Percentiles rank a stretch among this genome's conserved stretches.
phyloP scores from a whole-genome alignment of 2,888 invertebrate genomes.

The Tuberolachnus salignus region DNA sequence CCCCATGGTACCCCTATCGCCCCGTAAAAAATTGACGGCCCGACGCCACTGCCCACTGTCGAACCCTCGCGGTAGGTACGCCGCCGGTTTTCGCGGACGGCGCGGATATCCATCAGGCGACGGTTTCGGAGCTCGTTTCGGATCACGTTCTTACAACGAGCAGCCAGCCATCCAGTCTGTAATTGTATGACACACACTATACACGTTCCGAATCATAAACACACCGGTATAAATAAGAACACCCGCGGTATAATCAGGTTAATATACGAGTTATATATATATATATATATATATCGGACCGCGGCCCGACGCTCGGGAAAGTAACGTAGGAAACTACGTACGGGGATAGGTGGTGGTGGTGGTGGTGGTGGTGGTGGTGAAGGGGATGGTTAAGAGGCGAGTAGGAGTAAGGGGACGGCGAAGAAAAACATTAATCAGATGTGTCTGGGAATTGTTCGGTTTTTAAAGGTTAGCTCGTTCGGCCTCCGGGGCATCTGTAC shows the following conservation, averaged over 20 bases:
- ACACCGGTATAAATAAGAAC: neutral
- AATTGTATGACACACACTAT: conserved; percentile 13
- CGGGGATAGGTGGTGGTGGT: too few species aligned
- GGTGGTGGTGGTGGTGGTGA: too few species aligned
- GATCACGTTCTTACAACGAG: conserved; percentile 44
- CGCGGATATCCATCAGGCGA: neutral
- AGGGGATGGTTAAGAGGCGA: too few species aligned
- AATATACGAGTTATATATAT: conserved; percentile 12
- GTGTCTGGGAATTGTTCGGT: conserved; percentile 37
- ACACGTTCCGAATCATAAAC: conserved; percentile 41
- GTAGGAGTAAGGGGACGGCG: too few species aligned
- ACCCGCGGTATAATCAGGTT: conserved; percentile 14
- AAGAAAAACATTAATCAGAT: conserved; percentile 45
- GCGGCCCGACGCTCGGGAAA: neutral
- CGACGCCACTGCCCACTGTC: too few species aligned
- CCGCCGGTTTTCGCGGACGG: too few species aligned
- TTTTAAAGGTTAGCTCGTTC: conserved; percentile 47
- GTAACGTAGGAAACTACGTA: neutral
- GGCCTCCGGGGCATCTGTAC: conserved; percentile 32
- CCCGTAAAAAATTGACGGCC: too few species aligned
- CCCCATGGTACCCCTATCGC: too few species aligned
- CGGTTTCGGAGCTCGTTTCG: conserved; percentile 17
- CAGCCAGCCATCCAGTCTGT: neutral
- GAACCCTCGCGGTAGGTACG: too few species aligned
- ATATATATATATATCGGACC: neutral